A percentile compares a stretch with the other conserved stretches of the same genome.
These are phyloP conservation scores for Scelioninae gen. 2 DNA, from an alignment of 2,888 invertebrate genomes.

Conservation along the genomic window DNA sequence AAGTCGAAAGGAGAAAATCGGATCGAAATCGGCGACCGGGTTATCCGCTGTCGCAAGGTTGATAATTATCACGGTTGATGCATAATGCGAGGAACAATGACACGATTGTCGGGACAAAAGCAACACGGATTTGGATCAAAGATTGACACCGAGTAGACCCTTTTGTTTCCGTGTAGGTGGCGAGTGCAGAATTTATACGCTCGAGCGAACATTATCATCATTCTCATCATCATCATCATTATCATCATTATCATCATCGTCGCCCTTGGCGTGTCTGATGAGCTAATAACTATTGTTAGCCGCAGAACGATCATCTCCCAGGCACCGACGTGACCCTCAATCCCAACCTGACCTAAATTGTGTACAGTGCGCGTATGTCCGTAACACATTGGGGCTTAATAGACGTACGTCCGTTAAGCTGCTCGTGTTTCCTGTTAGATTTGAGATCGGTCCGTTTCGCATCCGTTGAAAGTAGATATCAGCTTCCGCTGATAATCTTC, in stretches of 20 bases:
- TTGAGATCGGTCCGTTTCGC: constrained; percentile 54
- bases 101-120: background rate
- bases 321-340: constrained; percentile 63
- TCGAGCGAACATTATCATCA: constrained; percentile 63
- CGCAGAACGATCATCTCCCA: constrained; percentile 68
- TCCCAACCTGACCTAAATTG: constrained; percentile 70
- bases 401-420: constrained; percentile 70
- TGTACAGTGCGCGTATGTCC: constrained; percentile 61
- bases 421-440: constrained; percentile 65
- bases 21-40: background rate
- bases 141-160: constrained; percentile 38
- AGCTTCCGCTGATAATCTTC: constrained; percentile 58
- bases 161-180: constrained; percentile 63
- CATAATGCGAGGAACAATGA: background rate
- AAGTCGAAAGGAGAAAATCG: constrained; percentile 30
- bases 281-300: constrained; percentile 74
- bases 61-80: background rate
- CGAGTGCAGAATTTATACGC: constrained; percentile 63
- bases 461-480: constrained; percentile 58
- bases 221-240: constrained; percentile 60
- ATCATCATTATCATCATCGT: constrained; percentile 62
- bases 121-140: constrained; percentile 10
- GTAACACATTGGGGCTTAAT: constrained; percentile 61
- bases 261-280: constrained; percentile 64
- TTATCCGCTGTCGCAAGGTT: constrained; percentile 7